Conservation (phyloP, 2,888 invertebrate species). For the Andrena hattorfiana region DNA sequence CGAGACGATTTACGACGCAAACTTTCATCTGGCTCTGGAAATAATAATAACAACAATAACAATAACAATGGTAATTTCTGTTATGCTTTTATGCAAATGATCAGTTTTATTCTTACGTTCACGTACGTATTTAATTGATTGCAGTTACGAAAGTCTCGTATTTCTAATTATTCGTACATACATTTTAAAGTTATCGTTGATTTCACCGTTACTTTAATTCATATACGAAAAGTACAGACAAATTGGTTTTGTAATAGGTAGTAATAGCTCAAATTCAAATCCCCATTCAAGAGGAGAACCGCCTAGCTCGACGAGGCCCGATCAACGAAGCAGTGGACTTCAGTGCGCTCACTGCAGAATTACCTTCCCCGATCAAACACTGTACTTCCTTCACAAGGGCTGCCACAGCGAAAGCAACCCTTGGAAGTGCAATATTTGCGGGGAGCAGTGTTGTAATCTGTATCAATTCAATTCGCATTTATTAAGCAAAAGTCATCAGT, state of each 20-base stretch:
- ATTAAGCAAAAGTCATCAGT: constrained; percentile 96
- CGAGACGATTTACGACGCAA: constrained; percentile 94
- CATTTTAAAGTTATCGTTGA: background rate
- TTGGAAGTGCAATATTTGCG: constrained; percentile 99
- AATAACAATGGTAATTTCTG: constrained; percentile 59
- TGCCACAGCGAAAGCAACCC: constrained; percentile 99
- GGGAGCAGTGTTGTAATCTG: constrained; percentile 96
- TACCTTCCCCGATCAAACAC: constrained; percentile 96
- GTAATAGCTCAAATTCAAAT: constrained; percentile 77
- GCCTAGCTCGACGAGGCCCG: constrained; percentile 90
- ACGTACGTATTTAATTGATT: background rate
- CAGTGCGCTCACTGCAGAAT: constrained; percentile 97
- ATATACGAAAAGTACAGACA: constrained; percentile 4
- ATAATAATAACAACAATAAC: constrained; percentile 72
- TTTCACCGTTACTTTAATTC: background rate
- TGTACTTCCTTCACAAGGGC: constrained; percentile 98
- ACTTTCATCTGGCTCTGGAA: constrained; percentile 87
- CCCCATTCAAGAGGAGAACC: constrained; percentile 85
- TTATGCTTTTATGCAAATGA: background rate
- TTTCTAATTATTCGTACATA: background rate
- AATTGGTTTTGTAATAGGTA: constrained; percentile 60
- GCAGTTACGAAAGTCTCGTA: background rate
- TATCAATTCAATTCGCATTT: constrained; percentile 99
- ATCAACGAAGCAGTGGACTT: constrained; percentile 87
- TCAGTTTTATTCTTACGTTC: background rate